phyloP scores from a whole-genome alignment of 2,113 vertebrate species.

The Pongo abelii region DNA sequence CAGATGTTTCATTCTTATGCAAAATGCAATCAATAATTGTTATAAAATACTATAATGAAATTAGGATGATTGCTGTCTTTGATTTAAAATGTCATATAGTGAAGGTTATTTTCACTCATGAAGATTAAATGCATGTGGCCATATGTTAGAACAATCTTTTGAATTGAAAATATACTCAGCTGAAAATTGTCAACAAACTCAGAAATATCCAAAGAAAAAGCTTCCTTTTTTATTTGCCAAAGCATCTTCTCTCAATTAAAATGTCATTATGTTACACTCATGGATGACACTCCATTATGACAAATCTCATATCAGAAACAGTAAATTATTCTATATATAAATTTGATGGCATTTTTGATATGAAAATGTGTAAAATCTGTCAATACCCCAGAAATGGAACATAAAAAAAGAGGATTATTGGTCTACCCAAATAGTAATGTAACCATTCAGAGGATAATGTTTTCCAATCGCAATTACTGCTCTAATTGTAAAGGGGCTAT shows the following conservation, averaged over 20 bases:
- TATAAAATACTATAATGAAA: slow-evolving; percentile 80
- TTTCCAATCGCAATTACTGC: slow-evolving; percentile 89
- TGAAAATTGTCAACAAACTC: slow-evolving; percentile 76
- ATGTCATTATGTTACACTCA: slow-evolving; percentile 73
- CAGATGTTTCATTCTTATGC: slow-evolving; percentile 77
- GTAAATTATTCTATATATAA: slow-evolving; percentile 83
- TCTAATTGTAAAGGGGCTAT: slow-evolving; percentile 89
- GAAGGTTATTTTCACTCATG: slow-evolving; percentile 80
- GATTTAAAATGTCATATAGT: slow-evolving; percentile 84
- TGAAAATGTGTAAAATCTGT: slow-evolving; percentile 86
- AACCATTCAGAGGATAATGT: slow-evolving; percentile 85
- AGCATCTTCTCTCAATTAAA: slow-evolving; percentile 68
- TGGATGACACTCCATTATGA: slow-evolving; percentile 78
- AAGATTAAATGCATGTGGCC: slow-evolving; percentile 78
- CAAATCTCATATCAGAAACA: slow-evolving; percentile 74
- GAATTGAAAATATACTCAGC: slow-evolving; percentile 71
- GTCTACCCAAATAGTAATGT: slow-evolving; percentile 86
- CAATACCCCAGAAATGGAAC: slow-evolving; percentile 83
- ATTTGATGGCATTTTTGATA: slow-evolving; percentile 82
- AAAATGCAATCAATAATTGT: slow-evolving; percentile 77
- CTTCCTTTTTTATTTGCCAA: slow-evolving; percentile 61
- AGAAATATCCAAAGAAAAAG: slow-evolving; percentile 63
- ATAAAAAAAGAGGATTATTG: slow-evolving; percentile 85
- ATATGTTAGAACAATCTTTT: slow-evolving; percentile 82
- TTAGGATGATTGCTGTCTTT: slow-evolving; percentile 80